Percentiles rank a stretch among this genome's conserved stretches.
Evolutionary conservation across 2,113 vertebrate species (phyloP).

Genomic region (Oplegnathus fasciatus): DNA sequence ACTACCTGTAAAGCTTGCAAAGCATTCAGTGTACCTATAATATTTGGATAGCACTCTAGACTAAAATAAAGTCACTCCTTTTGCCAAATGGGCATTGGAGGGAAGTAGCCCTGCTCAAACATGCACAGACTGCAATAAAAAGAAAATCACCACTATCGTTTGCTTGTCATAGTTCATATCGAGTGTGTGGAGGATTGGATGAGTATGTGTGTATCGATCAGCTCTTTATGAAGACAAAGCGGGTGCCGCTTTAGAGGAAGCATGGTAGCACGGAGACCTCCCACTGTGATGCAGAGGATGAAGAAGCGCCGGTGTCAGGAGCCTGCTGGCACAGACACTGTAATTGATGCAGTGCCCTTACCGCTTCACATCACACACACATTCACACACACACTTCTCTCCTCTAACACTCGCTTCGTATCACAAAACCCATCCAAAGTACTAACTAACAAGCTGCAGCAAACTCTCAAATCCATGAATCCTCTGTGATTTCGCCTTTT

Average conservation of each 20-base stretch:
- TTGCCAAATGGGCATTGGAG: constrained; percentile 27
- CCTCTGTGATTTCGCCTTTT: constrained; percentile 47
- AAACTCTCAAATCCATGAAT: constrained; percentile 37
- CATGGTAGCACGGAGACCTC: constrained; percentile 70
- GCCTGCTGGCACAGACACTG: constrained; percentile 82
- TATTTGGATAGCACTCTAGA: constrained; percentile 23
- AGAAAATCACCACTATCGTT: constrained; percentile 41
- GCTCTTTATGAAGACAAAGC: constrained; percentile 82
- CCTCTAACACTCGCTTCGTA: constrained; percentile 44
- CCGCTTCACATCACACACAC: constrained; percentile 65
- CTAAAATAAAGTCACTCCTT: constrained; percentile 1
- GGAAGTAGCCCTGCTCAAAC: constrained; percentile 23
- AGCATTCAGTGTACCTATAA: constrained; percentile 25
- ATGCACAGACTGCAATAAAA: constrained; percentile 23
- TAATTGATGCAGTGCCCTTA: constrained; percentile 85
- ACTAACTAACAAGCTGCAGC: constrained; percentile 61
- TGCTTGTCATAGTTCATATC: constrained; percentile 55
- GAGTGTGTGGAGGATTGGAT: constrained; percentile 41
- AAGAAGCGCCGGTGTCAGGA: constrained; percentile 81
- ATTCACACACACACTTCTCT: constrained; percentile 38
- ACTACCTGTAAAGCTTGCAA: constrained; percentile 22
- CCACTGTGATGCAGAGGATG: constrained; percentile 82
- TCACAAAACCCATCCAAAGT: constrained; percentile 52
- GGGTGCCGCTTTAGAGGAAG: constrained; percentile 67
- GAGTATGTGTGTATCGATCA: constrained; percentile 78